Evolutionary conservation across 2,797 vertebrate species (phyloP).

Genomic region (Rousettus madagascariensis): DNA sequence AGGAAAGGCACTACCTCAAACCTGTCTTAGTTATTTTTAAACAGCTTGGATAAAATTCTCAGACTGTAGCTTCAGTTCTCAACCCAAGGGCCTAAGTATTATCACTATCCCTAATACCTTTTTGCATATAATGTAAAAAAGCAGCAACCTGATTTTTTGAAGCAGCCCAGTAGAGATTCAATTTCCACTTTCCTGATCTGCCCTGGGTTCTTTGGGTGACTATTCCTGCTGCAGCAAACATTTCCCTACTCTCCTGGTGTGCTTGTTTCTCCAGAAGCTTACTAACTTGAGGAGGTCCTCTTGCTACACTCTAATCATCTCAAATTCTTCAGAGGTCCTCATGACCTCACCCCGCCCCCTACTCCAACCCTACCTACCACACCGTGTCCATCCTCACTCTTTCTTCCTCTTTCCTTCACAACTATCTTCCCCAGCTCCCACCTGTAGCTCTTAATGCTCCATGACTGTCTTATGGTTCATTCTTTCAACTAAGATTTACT

Average conservation of each 20-base stretch:
- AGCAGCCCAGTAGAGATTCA: background rate
- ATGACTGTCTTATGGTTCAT: background rate
- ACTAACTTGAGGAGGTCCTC: background rate
- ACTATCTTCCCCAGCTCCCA: background rate
- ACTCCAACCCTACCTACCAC: background rate
- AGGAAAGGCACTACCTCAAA: constrained; percentile 15
- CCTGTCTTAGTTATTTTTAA: constrained; percentile 24
- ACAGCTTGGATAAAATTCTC: background rate
- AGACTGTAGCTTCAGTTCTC: background rate
- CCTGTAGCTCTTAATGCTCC: background rate
- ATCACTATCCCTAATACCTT: background rate
- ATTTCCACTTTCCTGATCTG: constrained; percentile 8
- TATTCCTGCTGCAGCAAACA: background rate
- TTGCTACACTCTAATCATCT: background rate
- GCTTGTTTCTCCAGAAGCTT: background rate
- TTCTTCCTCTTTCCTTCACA: background rate
- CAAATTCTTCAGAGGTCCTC: background rate
- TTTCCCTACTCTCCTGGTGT: background rate
- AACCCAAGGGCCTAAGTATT: background rate
- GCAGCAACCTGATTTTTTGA: background rate
- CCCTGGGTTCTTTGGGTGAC: background rate
- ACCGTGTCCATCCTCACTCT: background rate
- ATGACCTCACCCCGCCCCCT: too few relatives aligned
- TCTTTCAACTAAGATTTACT: background rate
- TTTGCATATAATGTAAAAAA: background rate